Conservation (phyloP, 2,888 invertebrate species). For the Cephus nigrinus region DNA sequence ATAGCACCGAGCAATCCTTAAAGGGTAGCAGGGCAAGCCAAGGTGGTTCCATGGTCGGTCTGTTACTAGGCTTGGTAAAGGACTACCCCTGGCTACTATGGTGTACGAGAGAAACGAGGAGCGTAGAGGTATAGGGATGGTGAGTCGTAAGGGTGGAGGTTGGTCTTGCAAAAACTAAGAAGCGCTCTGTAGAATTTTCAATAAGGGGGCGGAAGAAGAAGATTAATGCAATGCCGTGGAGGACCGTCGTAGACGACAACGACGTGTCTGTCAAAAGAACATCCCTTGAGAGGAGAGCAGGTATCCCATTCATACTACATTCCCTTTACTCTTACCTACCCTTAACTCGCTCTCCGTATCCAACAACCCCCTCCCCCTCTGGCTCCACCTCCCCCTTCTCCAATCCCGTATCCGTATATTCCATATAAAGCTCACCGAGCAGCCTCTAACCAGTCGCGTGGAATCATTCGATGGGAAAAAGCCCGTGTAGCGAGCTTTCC, state of each 20-base stretch:
- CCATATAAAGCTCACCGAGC: background rate
- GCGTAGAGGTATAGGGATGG: slow-evolving; percentile 11
- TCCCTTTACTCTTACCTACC: background rate
- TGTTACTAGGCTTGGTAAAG: background rate
- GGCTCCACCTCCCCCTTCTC: too few relatives aligned
- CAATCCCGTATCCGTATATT: background rate
- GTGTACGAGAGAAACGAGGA: slow-evolving; percentile 9
- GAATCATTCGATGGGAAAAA: slow-evolving; percentile 33
- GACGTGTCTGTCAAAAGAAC: slow-evolving; percentile 56
- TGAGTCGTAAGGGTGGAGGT: slow-evolving; percentile 27
- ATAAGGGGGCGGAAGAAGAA: slow-evolving; percentile 56
- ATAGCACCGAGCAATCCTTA: slow-evolving; percentile 15
- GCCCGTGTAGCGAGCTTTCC: slow-evolving; percentile 20
- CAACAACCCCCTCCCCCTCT: background rate
- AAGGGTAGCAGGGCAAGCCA: background rate
- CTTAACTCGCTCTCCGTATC: background rate
- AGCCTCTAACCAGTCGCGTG: slow-evolving; percentile 22
- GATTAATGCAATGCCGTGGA: slow-evolving; percentile 59
- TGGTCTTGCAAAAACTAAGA: slow-evolving; percentile 41
- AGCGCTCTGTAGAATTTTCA: slow-evolving; percentile 59
- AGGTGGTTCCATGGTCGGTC: background rate
- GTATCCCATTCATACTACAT: background rate
- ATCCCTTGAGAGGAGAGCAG: slow-evolving; percentile 43
- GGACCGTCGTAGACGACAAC: slow-evolving; percentile 57
- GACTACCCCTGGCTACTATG: background rate